These are phyloP conservation scores for Gambelia wislizenii DNA, from an alignment of 2,797 vertebrate species.

Conservation along the genomic window DNA sequence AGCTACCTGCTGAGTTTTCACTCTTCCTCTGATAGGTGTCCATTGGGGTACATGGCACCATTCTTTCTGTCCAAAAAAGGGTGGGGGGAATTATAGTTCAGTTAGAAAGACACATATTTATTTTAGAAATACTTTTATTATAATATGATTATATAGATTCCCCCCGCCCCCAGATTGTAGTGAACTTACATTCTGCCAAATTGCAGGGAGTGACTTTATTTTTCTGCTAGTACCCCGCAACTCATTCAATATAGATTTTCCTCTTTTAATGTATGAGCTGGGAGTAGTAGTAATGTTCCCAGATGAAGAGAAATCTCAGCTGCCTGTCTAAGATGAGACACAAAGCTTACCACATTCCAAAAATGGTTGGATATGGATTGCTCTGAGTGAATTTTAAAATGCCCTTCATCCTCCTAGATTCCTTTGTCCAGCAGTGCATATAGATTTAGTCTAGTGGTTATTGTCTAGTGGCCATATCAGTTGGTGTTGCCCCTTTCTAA, in stretches of 20 bases:
- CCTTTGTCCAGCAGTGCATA: neutral
- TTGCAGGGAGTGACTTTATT: neutral
- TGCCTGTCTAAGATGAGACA: neutral
- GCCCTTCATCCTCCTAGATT: neutral
- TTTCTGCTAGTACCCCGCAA: neutral
- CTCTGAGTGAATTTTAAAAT: too few species aligned
- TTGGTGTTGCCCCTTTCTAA: neutral
- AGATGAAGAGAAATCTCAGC: neutral
- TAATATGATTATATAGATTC: neutral
- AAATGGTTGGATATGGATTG: neutral
- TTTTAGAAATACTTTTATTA: neutral
- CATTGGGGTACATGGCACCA: neutral
- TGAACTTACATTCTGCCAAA: neutral
- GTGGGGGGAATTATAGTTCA: neutral
- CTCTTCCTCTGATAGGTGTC: neutral
- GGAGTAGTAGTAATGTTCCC: neutral
- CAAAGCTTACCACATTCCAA: neutral
- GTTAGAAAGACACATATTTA: neutral
- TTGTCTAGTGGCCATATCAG: neutral
- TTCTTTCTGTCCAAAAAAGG: slow-evolving; percentile 8
- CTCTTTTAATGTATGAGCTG: too few species aligned
- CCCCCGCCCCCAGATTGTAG: neutral
- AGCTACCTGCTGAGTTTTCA: neutral
- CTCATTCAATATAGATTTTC: neutral
- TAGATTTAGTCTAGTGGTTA: too few species aligned